A percentile compares a stretch with the other conserved stretches of the same genome.
These are phyloP conservation scores for Caenorhabditis wallacei DNA, from an alignment of 2,888 invertebrate genomes.

Conservation along the genomic window DNA sequence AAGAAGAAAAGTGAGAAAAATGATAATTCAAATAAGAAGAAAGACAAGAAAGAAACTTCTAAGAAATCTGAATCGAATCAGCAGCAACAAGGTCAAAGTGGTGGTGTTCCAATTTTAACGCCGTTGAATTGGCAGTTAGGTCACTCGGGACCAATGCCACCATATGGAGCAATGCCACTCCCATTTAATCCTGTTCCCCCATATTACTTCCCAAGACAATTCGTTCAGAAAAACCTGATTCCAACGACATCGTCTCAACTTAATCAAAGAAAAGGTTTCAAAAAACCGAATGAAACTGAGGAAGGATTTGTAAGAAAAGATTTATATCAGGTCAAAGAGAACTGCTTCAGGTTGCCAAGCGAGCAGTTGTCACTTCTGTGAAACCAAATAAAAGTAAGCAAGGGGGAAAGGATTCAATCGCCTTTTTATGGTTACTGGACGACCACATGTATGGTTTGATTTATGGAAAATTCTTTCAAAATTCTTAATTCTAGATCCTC, in stretches of 20 bases:
- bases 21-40: neutral
- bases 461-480: neutral
- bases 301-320: neutral
- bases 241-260: neutral
- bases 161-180: neutral
- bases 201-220: neutral
- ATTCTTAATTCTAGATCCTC: constrained; percentile 15
- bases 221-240: neutral
- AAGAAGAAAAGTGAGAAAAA: constrained; percentile 2
- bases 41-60: neutral
- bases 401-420: neutral
- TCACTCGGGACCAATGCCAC: neutral
- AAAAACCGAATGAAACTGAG: neutral
- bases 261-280: neutral
- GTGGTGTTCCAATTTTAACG: too few relatives aligned
- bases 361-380: constrained; percentile 36
- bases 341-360: constrained; percentile 7
- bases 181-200: neutral
- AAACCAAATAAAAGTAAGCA: neutral
- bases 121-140: constrained; percentile 2
- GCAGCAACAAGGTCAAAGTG: too few relatives aligned
- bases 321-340: neutral
- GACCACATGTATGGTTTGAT: constrained; percentile 23
- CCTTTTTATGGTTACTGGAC: constrained; percentile 42
- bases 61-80: neutral